phyloP scores from a whole-genome alignment of 2,888 invertebrate species.

The Ectemnius cavifrons region DNA sequence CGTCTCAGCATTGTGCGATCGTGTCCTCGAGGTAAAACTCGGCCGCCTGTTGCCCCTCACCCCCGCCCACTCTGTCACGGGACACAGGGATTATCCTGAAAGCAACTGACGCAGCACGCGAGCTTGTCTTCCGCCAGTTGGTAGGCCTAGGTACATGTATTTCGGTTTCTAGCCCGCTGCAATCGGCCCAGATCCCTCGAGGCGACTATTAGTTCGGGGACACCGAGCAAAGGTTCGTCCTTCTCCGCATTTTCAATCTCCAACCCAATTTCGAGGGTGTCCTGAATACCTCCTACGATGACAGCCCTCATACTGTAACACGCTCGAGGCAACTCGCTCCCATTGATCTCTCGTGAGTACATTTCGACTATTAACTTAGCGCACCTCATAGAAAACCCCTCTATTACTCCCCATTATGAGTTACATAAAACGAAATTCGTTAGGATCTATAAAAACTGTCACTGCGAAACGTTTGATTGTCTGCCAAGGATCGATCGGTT shows the following conservation, averaged over 20 bases:
- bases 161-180: conserved; percentile 50
- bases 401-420: too few species aligned
- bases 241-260: too few species aligned
- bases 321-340: too few species aligned
- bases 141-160: conserved; percentile 49
- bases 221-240: too few species aligned
- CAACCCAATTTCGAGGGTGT: not conserved
- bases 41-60: conserved; percentile 41
- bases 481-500: conserved; percentile 46
- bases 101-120: conserved; percentile 73
- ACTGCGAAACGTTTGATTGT: conserved; percentile 52
- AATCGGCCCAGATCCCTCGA: not conserved
- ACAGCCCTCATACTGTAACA: too few species aligned
- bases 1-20: conserved; percentile 55
- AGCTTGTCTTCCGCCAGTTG: conserved; percentile 65
- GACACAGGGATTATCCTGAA: conserved; percentile 69
- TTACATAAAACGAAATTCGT: conserved; percentile 5
- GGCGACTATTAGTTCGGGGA: not conserved
- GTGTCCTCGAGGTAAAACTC: conserved; percentile 61
- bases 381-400: conserved; percentile 1
- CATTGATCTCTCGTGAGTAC: not conserved
- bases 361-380: conserved; percentile 14
- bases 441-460: conserved; percentile 45
- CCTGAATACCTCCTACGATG: too few species aligned
- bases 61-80: conserved; percentile 70